Conservation (phyloP, 2,113 vertebrate species). For the Tetrax tetrax region DNA sequence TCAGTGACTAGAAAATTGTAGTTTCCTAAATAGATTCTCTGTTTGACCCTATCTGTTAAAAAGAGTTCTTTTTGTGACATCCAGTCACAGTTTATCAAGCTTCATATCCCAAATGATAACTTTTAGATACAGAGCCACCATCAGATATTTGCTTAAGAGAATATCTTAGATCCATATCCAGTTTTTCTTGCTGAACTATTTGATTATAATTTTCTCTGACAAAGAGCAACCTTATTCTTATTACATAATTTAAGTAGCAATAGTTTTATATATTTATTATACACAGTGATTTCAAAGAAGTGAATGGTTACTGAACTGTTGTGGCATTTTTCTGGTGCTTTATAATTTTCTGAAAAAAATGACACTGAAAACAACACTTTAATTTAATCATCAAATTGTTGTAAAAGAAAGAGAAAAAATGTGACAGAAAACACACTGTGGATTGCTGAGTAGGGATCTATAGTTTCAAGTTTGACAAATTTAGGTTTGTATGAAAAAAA, state of each 20-base stretch:
- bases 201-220: not conserved
- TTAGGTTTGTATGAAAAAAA: not conserved
- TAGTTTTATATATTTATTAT: not conserved
- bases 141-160: not conserved
- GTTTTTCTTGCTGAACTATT: not conserved
- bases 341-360: not conserved
- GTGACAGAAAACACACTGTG: not conserved
- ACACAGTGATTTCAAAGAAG: not conserved
- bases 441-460: not conserved
- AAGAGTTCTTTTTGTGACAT: not conserved
- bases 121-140: not conserved
- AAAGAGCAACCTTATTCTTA: not conserved
- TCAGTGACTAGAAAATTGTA: not conserved
- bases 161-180: not conserved
- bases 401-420: not conserved
- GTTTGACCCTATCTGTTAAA: not conserved
- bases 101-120: not conserved
- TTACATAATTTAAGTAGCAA: not conserved
- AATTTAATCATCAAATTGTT: not conserved
- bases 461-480: not conserved
- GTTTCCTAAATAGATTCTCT: not conserved
- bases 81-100: not conserved
- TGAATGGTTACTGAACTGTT: not conserved
- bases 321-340: not conserved
- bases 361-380: not conserved